Evolutionary conservation across 2,888 invertebrate species (phyloP).

Genomic region (Caenorhabditis sp.): DNA sequence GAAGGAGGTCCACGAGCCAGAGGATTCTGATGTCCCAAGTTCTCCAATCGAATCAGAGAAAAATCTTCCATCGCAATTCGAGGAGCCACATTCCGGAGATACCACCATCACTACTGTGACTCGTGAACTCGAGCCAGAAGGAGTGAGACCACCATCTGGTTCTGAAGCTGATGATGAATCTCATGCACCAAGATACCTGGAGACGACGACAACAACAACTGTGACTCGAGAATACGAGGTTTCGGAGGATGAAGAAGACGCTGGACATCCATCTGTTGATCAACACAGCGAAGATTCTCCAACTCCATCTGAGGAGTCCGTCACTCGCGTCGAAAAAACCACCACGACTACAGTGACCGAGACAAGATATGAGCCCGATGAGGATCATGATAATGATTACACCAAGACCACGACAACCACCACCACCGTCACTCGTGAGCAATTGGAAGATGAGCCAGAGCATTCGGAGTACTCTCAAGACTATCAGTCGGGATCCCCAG

Average conservation of each 20-base stretch:
- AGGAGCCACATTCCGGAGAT: conserved; percentile 35
- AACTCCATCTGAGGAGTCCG: conserved; percentile 27
- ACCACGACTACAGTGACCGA: conserved; percentile 60
- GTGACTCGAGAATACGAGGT: conserved; percentile 54
- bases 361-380: conserved; percentile 45
- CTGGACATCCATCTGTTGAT: background rate
- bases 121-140: conserved; percentile 43
- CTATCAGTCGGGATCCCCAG: conserved; percentile 2
- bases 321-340: conserved; percentile 50
- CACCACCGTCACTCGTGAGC: conserved; percentile 47
- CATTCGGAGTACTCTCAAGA: background rate
- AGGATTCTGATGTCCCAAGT: conserved; percentile 18
- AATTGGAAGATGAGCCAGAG: conserved; percentile 25
- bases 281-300: conserved; percentile 32
- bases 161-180: conserved; percentile 58
- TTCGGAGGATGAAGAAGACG: conserved; percentile 41
- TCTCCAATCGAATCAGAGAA: conserved; percentile 31
- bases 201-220: conserved; percentile 55
- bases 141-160: conserved; percentile 45
- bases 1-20: conserved; percentile 22
- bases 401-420: conserved; percentile 42
- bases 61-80: conserved; percentile 5
- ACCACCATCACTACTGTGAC: conserved; percentile 35
- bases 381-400: conserved; percentile 8
- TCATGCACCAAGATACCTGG: conserved; percentile 44